Base-by-base conservation (phyloP, 2,888 invertebrate species). In the Girardia tigrina region DNA sequence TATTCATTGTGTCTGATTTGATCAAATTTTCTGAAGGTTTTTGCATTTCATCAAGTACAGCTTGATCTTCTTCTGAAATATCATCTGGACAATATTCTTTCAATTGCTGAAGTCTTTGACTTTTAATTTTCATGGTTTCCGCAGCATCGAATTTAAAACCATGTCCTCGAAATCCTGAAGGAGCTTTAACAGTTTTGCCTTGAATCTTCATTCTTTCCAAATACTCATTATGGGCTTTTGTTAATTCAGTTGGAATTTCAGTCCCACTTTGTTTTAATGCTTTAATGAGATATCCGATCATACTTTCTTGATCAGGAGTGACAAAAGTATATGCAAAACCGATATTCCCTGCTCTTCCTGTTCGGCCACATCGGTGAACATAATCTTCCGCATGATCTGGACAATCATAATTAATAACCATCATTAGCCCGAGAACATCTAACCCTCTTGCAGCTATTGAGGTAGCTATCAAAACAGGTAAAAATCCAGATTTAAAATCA, bases 61-160 rank as follows among this genome's bases (percentile, higher is more conserved):
- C 36, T 36, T 36, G 12, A 36, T 36, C 36, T 36, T 36, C 36
- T 36, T 36, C 36, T 36, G 36, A 12, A 36, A 36, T 36, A 12
- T 36, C 36, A 16, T 36, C 36, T 12, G 36, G 36, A 36, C 36
- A 36, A 36, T 36, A 36, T 36, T 36, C 16, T 36, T 36, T 8
- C 16, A 36, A 36, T 36, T 36, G 12, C 16, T 36, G 36, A 12
- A 36, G 36, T 16, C 16, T 36, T 36, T 36, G 8, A 36, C 16
- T 36, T 36, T 36, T 36, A 12, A 12, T 16, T 36, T 36, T 36
- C 36, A 36, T 36, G 16, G 70, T 20, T 70, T 70, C 70, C 20
- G 70, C 70, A 70, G 23, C 70, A 70, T 70, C 70, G 20, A 70
- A 70, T 26, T 70, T 70, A 26, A 70, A 70, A 8, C 70, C 70